Conservation (phyloP, 2,113 vertebrate genomes). For the Piprites chloris region DNA sequence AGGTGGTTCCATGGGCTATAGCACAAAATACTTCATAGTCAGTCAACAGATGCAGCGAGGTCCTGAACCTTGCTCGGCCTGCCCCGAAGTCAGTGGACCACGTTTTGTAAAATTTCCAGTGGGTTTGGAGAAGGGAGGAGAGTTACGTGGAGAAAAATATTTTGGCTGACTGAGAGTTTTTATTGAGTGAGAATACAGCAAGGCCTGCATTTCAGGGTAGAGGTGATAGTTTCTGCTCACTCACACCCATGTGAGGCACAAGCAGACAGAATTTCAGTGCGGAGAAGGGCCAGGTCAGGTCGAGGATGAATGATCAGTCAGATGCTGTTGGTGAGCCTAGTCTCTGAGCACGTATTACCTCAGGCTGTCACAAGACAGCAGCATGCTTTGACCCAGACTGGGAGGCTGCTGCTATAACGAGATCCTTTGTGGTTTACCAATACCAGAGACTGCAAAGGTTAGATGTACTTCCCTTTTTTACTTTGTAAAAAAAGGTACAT, state of each 20-base stretch:
- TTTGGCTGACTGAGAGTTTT: not conserved
- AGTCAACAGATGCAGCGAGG: not conserved
- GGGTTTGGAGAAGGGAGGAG: not conserved
- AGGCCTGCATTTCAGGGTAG: not conserved
- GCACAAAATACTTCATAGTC: not conserved
- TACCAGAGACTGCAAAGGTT: not conserved
- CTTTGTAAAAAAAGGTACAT: not conserved
- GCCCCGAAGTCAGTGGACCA: not conserved
- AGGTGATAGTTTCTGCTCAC: not conserved
- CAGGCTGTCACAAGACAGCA: not conserved
- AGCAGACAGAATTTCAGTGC: not conserved
- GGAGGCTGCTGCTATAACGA: not conserved
- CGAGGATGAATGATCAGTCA: not conserved
- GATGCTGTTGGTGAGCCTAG: not conserved
- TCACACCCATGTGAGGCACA: not conserved
- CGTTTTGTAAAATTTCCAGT: not conserved
- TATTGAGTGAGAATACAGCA: not conserved
- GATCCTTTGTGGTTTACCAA: not conserved
- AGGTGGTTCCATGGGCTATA: not conserved
- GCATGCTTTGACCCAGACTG: not conserved
- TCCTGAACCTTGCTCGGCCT: not conserved
- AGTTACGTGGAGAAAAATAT: not conserved
- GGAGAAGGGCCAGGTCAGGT: not conserved
- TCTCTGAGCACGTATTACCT: not conserved
- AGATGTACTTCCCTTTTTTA: not conserved